Conservation (phyloP, 2,888 invertebrate species). For the Drosophila gaucha region DNA sequence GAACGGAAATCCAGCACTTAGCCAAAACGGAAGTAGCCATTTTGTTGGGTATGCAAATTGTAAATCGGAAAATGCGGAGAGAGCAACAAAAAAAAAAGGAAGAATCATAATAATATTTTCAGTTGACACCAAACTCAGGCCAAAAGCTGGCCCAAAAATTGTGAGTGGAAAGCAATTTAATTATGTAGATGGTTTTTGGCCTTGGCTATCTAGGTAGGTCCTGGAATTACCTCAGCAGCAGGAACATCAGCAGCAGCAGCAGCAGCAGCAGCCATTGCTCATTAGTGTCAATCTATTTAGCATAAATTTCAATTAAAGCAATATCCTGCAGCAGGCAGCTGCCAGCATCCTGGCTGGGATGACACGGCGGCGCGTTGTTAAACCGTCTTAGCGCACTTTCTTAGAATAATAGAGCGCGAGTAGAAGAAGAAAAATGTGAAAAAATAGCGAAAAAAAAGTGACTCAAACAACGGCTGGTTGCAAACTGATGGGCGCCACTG, state of each 20-base stretch:
- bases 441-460: conserved; percentile 15
- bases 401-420: conserved; percentile 60
- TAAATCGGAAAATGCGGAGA: conserved; percentile 7
- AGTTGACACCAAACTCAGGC: conserved; percentile 51
- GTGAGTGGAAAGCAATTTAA: conserved; percentile 65
- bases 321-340: conserved; percentile 72
- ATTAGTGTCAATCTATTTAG: conserved; percentile 81
- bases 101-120: conserved; percentile 49
- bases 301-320: conserved; percentile 81
- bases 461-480: conserved; percentile 19
- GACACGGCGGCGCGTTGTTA: conserved; percentile 31
- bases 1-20: conserved; percentile 68
- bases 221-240: conserved; percentile 57
- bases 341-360: conserved; percentile 11
- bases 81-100: background rate
- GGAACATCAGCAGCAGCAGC: conserved; percentile 9
- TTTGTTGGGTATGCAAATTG: conserved; percentile 64
- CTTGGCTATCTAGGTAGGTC: conserved; percentile 21
- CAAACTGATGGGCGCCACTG: conserved; percentile 59
- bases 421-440: background rate
- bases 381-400: conserved; percentile 62
- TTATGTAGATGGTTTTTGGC: conserved; percentile 70
- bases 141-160: conserved; percentile 13
- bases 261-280: conserved; percentile 67
- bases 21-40: conserved; percentile 64